Evolutionary conservation across 2,888 invertebrate species (phyloP).

Genomic region (Synergus japonicus): DNA sequence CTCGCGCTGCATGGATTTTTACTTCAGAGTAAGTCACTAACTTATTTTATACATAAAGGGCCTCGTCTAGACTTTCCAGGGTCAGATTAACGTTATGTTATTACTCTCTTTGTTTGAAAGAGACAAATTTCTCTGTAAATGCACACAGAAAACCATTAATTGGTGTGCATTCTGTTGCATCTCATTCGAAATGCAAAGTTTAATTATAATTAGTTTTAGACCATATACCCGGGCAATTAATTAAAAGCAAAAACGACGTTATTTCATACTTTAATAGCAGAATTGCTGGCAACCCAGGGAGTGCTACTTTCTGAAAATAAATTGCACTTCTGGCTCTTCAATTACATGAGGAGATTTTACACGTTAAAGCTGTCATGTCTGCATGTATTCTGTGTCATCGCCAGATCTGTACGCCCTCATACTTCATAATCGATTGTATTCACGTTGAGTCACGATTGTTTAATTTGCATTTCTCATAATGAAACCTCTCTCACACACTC

Average conservation of each 20-base stretch:
- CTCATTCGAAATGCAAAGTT: no score
- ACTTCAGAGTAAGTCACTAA: constrained; percentile 71
- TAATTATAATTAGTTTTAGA: no score
- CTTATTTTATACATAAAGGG: background rate
- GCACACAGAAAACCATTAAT: no score
- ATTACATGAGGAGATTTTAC: constrained; percentile 29
- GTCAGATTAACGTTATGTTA: no score
- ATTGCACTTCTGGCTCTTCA: constrained; percentile 20
- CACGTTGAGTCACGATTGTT: constrained; percentile 24
- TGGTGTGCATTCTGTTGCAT: no score
- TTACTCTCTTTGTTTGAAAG: no score
- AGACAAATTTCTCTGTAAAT: no score
- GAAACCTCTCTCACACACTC: background rate
- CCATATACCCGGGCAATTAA: background rate
- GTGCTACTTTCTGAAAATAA: constrained; percentile 27
- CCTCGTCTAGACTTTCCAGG: no score
- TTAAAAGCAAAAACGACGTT: background rate
- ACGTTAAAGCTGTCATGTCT: constrained; percentile 28
- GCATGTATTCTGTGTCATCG: constrained; percentile 26
- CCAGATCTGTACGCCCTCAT: constrained; percentile 29
- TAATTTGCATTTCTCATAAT: constrained; percentile 4
- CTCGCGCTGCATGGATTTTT: constrained; percentile 77
- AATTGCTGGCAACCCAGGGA: background rate
- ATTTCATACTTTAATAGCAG: background rate
- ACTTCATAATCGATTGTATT: constrained; percentile 37